These are phyloP conservation scores for Myotis brandtii DNA, from an alignment of 2,113 vertebrate genomes.

Conservation along the genomic window DNA sequence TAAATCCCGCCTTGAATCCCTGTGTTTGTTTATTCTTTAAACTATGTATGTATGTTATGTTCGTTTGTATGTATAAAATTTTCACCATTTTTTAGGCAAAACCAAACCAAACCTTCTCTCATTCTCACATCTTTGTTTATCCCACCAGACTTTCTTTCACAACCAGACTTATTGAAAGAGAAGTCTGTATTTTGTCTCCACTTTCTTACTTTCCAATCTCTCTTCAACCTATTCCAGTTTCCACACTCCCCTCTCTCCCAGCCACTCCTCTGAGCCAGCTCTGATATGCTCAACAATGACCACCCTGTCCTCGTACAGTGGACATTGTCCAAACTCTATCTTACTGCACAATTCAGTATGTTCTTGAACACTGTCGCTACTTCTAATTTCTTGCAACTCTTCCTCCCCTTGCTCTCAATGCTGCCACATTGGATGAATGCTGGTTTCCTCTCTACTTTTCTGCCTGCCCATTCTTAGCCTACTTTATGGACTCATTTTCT, in stretches of 20 bases:
- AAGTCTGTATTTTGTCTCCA: background rate
- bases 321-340: background rate
- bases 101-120: background rate
- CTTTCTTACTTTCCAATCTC: background rate
- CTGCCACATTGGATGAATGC: background rate
- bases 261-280: background rate
- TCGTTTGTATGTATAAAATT: background rate
- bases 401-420: background rate
- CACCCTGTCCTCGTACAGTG: background rate
- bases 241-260: background rate
- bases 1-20: background rate
- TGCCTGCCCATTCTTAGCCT: background rate
- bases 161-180: background rate
- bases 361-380: background rate
- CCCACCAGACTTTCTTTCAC: background rate
- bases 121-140: background rate
- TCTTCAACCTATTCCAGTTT: background rate
- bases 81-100: background rate
- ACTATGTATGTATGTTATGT: background rate
- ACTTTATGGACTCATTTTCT: background rate
- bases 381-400: background rate
- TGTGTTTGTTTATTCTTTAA: background rate
- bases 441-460: background rate
- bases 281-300: background rate
- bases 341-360: background rate